Base-by-base conservation (phyloP, 2,888 invertebrate genomes). In the Lysandra coridon region DNA sequence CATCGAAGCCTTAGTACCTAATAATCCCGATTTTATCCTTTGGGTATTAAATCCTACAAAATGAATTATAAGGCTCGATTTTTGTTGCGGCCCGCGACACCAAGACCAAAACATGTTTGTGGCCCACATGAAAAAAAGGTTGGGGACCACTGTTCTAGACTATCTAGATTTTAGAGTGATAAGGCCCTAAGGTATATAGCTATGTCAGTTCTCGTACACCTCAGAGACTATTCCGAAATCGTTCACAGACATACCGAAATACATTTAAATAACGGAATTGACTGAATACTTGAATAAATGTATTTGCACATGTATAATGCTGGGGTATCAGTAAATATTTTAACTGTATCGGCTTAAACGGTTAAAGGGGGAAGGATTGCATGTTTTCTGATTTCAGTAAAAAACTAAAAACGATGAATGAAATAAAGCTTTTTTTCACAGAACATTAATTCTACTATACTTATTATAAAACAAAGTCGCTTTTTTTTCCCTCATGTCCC, bases 311-410 rank as follows among this genome's bases (percentile, higher is more conserved):
- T 23, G 62, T 64, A 64, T 64, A 64, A 30, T 30, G 23, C 62
- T 64, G 62, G 17, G 57, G 57, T 64, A 30, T 64, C 23, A 10
- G 62, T 30, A 64, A 64, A 64, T 64, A 64, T 64, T 64, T 64
- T 64, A 64, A 64, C 62, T 64, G 23, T 64, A 64, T 64, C 62
- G 62, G 62, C 62, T 64, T 64, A 30, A 23, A 64, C 62, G 30
- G 62, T 30, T 23, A 64, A 64, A 64, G 62, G 12, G 10, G 10
- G 30, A 6, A 23, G 10, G 23, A 64, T 64, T 10, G 10, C 23
- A 10, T 30, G 0, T 64, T 64, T 64, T 64, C 23, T 64, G 62
- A 57, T 57, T 14, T 53, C 53, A 57, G 17, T 17, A 57, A 49
- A 49, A 49, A 12, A 23, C 23, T 23, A 23, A 37, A 49, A 49